These are phyloP conservation scores for Mesoligia furuncula DNA, from an alignment of 2,888 invertebrate genomes.

Conservation along the genomic window DNA sequence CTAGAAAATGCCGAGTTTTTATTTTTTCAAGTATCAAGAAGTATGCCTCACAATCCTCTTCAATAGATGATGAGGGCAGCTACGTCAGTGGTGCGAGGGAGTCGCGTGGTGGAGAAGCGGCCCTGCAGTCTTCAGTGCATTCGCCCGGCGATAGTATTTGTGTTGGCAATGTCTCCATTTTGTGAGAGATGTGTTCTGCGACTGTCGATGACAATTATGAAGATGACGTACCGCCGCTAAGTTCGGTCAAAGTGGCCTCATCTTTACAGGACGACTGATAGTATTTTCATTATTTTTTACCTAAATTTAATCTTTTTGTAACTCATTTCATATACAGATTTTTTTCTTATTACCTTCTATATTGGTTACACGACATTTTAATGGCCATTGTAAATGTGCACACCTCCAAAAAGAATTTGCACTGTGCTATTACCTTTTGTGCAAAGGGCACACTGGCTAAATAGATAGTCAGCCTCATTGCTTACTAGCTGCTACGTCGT, in stretches of 20 bases:
- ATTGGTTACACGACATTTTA: not conserved
- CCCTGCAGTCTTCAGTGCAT: constrained; percentile 17
- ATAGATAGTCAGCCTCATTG: not conserved
- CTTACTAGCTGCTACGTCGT: not conserved
- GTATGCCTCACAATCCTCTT: constrained; percentile 46
- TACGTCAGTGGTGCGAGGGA: constrained; percentile 15
- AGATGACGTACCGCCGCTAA: constrained; percentile 6
- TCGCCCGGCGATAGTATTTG: constrained; percentile 11
- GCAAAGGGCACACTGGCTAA: not conserved
- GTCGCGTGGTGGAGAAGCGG: not conserved
- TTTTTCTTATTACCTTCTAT: not conserved
- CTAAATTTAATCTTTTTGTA: not conserved
- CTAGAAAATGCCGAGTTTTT: not conserved
- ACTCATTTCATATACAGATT: not conserved
- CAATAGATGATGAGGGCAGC: constrained; percentile 13
- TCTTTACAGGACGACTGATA: not conserved
- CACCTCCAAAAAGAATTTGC: not conserved
- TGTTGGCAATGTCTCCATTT: constrained; percentile 21
- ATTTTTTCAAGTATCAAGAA: constrained; percentile 41
- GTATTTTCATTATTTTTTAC: not conserved
- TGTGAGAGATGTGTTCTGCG: constrained; percentile 29
- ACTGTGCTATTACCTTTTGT: not conserved
- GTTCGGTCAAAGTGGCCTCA: not conserved
- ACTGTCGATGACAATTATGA: constrained; percentile 48
- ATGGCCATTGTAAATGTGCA: not conserved